Base-by-base conservation (phyloP, 2,797 vertebrate species). In the Threskiornis aethiopicus region DNA sequence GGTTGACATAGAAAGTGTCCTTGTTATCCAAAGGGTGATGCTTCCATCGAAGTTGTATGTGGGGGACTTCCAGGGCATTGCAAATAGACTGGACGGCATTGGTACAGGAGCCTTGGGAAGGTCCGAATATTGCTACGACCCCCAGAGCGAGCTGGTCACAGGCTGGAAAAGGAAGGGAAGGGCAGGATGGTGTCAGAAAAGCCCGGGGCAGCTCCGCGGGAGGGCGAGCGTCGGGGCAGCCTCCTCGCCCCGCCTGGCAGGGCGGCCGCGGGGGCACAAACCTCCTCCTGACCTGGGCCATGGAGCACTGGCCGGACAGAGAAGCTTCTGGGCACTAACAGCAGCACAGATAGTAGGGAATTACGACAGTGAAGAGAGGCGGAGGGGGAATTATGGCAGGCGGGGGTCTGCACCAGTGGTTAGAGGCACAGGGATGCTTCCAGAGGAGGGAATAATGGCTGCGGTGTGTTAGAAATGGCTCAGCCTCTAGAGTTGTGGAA, bases 1-100 rank as follows among this genome's bases (percentile, higher is more conserved):
- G 98, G 98, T 99, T 99, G 97, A 99, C 99, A 21, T 99, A 99
- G 98, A 99, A 99, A 82, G 98, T 98, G 97, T 99, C 99, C 96
- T 99, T 99, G 98, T 99, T 99, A 98, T 99, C 99, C 99, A 99
- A 96, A 1, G 99, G 99, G 92, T 99, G 99, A 66, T 99, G 99
- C 97, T 99, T 99, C 99, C 99, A 99, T n/a, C 99, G 98, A 54
- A 99, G 99, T 96, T 99, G 99, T 79, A 99, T 98, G 97, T 99
- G 99, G 22, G 99, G 99, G 8, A 99, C 99, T 77, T 99, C 99
- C 98, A 99, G 94, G 11, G 99, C 99, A 0, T 99, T 99, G 98
- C 99, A 99, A 93, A 99, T 99, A 26, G 99, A 99, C 98, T 99
- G 99, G 73, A 99, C 99, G 0, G 99, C 99, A 0, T 99, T 99